Conservation (phyloP, 2,113 vertebrate genomes). For the Cepphus grylle region DNA sequence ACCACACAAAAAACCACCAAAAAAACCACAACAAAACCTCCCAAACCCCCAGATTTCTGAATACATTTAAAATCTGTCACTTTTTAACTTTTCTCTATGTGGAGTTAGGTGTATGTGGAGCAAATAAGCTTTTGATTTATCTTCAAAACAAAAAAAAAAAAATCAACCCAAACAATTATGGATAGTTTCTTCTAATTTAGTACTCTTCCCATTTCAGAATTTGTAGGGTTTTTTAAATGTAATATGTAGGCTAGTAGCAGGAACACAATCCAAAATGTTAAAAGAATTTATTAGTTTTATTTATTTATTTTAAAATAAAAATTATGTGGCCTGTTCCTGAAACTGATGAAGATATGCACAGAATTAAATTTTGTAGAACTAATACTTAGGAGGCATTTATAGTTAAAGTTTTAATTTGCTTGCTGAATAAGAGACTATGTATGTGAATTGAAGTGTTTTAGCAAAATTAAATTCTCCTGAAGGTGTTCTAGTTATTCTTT, state of each 20-base stretch:
- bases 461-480: not conserved
- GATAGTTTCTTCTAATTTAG: not conserved
- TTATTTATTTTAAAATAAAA: not conserved
- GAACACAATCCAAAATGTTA: not conserved
- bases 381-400: not conserved
- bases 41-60: not conserved
- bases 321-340: not conserved
- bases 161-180: not conserved
- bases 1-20: not conserved
- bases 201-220: not conserved
- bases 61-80: not conserved
- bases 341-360: not conserved
- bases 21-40: not conserved
- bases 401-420: not conserved
- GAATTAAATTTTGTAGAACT: not conserved
- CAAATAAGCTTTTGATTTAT: not conserved
- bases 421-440: not conserved
- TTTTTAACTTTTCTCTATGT: not conserved
- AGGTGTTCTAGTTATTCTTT: not conserved
- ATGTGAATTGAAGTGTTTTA: not conserved
- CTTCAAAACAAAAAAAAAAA: not conserved
- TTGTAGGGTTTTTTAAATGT: not conserved
- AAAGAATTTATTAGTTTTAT: not conserved
- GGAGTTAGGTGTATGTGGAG: not conserved
- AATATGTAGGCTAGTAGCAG: not conserved